Percentiles rank a stretch among this genome's conserved stretches.
Conservation (phyloP, 2,888 invertebrate species). For the Aleiodes testaceus region DNA sequence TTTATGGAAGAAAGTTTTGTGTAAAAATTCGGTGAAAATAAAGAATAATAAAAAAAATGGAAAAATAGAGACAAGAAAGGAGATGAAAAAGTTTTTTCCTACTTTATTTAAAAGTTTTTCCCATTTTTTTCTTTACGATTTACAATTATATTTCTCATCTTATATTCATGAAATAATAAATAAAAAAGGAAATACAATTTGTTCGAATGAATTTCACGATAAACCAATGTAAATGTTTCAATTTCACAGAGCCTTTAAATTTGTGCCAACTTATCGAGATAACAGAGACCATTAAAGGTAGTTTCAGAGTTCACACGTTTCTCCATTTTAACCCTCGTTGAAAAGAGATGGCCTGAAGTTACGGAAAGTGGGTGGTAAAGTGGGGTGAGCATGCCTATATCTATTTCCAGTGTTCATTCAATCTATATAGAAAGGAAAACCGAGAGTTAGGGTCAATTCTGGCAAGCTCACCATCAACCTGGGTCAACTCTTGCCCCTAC, state of each 20-base stretch:
- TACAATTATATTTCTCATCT: constrained; percentile 7
- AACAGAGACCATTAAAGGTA: constrained; percentile 30
- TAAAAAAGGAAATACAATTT: background rate
- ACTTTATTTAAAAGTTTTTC: constrained; percentile 34
- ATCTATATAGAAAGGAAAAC: background rate
- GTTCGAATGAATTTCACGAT: background rate
- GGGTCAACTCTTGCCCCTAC: constrained; percentile 31
- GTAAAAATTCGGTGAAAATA: constrained; percentile 32
- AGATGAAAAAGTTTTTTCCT: constrained; percentile 35
- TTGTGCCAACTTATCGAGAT: constrained; percentile 35
- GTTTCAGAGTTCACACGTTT: constrained; percentile 30
- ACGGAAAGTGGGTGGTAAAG: background rate
- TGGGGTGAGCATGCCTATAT: background rate
- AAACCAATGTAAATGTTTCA: constrained; percentile 6
- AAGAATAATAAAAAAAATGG: background rate
- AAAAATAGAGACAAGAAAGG: background rate
- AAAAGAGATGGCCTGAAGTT: constrained; percentile 8
- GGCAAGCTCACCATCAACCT: background rate
- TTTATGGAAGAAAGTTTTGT: constrained; percentile 36
- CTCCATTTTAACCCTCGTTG: constrained; percentile 33
- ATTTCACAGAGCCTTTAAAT: constrained; percentile 24
- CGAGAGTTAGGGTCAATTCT: constrained; percentile 25
- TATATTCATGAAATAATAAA: background rate
- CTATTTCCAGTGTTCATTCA: background rate
- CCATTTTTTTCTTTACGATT: constrained; percentile 11